Conservation (phyloP, 2,797 vertebrate genomes). For the Lindbergichthys nudifrons region DNA sequence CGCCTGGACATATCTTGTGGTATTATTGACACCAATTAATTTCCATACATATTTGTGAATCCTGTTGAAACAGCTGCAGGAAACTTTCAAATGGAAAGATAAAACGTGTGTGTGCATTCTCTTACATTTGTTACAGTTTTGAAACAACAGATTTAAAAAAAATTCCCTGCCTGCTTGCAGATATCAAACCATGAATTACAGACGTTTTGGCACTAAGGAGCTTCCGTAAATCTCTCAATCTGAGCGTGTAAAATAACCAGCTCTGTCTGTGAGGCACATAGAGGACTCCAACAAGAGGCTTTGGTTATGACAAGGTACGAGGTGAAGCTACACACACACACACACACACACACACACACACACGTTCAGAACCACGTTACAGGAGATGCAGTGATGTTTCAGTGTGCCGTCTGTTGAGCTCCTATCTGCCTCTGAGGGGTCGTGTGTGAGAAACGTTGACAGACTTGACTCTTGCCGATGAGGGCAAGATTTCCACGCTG, state of each 20-base stretch:
- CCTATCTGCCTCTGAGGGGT: slow-evolving; percentile 10
- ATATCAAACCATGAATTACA: not conserved
- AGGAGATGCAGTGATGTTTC: slow-evolving; percentile 19
- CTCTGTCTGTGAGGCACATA: slow-evolving; percentile 8
- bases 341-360: slow-evolving; percentile 16
- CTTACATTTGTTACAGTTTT: not conserved
- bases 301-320: slow-evolving; percentile 24
- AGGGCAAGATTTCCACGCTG: slow-evolving; percentile 30
- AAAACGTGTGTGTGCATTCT: no score
- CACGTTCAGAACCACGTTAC: slow-evolving; percentile 1
- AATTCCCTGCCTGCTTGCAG: not conserved
- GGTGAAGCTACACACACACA: slow-evolving; percentile 20
- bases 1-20: no score
- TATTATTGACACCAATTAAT: not conserved
- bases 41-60: not conserved
- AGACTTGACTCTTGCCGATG: slow-evolving; percentile 4
- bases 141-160: not conserved
- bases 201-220: not conserved
- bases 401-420: slow-evolving; percentile 23
- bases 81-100: not conserved
- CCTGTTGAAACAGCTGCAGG: not conserved
- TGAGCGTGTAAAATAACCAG: not conserved
- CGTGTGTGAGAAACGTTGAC: not conserved
- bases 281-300: slow-evolving; percentile 8
- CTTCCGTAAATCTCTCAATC: slow-evolving; percentile 17